Base-by-base conservation (phyloP, 2,888 invertebrate genomes). In the Formica aserva region DNA sequence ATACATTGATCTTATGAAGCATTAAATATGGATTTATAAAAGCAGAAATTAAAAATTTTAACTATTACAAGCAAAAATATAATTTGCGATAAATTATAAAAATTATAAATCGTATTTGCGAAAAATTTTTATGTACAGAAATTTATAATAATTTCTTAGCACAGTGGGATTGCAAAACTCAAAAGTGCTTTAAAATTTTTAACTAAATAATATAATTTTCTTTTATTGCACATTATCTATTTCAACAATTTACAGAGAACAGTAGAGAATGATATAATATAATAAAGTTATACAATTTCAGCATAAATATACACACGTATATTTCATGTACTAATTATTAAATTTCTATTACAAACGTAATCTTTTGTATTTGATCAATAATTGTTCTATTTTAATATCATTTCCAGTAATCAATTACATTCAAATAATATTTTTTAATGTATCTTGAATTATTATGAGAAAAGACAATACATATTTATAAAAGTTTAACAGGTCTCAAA, bases 21-120 rank as follows among this genome's bases (percentile, higher is more conserved):
- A 35, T 75, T 63, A 48, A 62, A 74, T 60, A 45, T 32, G 45
- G 4, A 48, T 63, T 45, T 15, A n/a, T 9, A 9, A 29, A 66
- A 57, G 1, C 15, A 15, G 35, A 3, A 38, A 65, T 26, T 35
- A 77, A 55, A 45, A 45, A 65, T 38, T 38, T 48, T 35, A 76
- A 45, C 4, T 65, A 1, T 32, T 29, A 29, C 1, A 29, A n/a
- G n/a, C n/a, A 2, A 48, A 67, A 55, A 55, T 66, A 5, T 55
- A 5, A 67, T 29, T 57, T 77, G 0, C 13, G 22, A 66, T 3
- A 52, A 52, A 65, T 38, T 38, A 1, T 26, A 38, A 15, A 55
- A 66, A 57, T 41, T 29, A 0, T 29, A 41, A 38, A 15, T 38
- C 15, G 11, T 6, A 41, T 29, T 11, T 41, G 29, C 60, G 38